These are phyloP conservation scores for Bradypus variegatus DNA, from an alignment of 2,797 vertebrate genomes.

Conservation along the genomic window DNA sequence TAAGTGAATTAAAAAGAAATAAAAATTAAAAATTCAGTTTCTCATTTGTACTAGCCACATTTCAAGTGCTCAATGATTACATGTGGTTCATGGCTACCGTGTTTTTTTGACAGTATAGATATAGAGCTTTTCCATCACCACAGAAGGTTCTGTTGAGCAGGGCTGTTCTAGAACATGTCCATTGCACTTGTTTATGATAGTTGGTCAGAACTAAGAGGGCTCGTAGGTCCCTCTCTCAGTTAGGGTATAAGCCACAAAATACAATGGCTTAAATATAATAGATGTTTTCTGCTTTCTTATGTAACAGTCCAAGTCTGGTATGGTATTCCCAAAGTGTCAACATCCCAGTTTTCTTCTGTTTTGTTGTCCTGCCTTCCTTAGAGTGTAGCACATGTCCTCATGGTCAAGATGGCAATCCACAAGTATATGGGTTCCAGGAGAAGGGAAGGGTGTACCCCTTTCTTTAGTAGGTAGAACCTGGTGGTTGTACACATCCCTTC, in stretches of 20 bases:
- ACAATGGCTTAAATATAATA: constrained; percentile 4
- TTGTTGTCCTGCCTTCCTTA: neutral
- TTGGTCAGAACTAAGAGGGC: neutral
- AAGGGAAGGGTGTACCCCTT: neutral
- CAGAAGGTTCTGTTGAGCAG: neutral
- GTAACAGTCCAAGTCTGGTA: neutral
- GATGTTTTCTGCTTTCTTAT: neutral
- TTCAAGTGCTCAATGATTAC: neutral
- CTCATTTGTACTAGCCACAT: neutral
- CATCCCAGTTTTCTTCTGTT: neutral
- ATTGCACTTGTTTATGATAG: neutral
- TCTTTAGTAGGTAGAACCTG: neutral
- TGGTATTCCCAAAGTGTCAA: neutral
- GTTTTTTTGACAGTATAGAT: neutral
- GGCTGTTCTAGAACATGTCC: neutral
- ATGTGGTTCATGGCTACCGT: neutral
- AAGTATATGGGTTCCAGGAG: neutral
- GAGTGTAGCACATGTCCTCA: neutral
- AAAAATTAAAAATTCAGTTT: neutral
- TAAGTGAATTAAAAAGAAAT: neutral
- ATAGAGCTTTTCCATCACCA: neutral
- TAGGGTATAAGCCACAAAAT: neutral
- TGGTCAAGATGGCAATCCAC: neutral
- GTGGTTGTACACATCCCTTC: neutral
- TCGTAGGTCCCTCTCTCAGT: neutral